Base-by-base conservation (phyloP, 2,113 vertebrate species). In the Dipodomys ordii region DNA sequence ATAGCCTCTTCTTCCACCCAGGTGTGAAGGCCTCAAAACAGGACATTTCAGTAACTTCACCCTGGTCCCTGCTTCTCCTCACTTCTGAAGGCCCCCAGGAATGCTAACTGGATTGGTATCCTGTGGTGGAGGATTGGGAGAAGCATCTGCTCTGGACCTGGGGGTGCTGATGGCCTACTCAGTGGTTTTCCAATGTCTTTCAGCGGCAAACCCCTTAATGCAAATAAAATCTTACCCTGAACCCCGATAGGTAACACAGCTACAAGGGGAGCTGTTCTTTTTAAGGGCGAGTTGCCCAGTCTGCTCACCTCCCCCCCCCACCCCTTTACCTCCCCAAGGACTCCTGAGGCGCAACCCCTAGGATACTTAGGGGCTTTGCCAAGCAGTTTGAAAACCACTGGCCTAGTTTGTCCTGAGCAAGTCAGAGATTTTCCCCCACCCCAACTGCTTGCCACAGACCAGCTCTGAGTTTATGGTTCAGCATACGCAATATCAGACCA, bases 211-310 rank as follows among this genome's bases (percentile, higher is more conserved):
- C 79, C 95, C 96, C 96, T 96, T 95, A 94, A 96, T 93, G 83
- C 90, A 97, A 96, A 93, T 90, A 93, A 97, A 97, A 94, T 95
- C 96, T 96, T 97, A 97, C 97, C 97, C 97, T 97, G 97, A 96
- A 97, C 96, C 96, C 97, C 95, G 95, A 97, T 94, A 93, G 20
- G 35, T 96, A 95, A 95, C 91, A 97, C 93, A 97, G 88, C 80
- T 87, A 95, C 68, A 85, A 88, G 72, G 91, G 83, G 86, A 96
- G 80, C 88, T 96, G 73, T 94, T 97, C 71, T 90, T 27, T 93
- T 90, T 90, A 90, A 96, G 90, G 92, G 88, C 92, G 92, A 92
- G 57, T 88, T 57, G 67, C 86, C 91, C 83, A 86, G 89, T 83
- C 72, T 91, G 83, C 87, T 92, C 46, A 91, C 71, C 49, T 23